Evolutionary conservation across 1,140 invertebrate species (phyloP), one percentile per base, ranked within the genome.

Genomic region (Megalopta genalis): DNA sequence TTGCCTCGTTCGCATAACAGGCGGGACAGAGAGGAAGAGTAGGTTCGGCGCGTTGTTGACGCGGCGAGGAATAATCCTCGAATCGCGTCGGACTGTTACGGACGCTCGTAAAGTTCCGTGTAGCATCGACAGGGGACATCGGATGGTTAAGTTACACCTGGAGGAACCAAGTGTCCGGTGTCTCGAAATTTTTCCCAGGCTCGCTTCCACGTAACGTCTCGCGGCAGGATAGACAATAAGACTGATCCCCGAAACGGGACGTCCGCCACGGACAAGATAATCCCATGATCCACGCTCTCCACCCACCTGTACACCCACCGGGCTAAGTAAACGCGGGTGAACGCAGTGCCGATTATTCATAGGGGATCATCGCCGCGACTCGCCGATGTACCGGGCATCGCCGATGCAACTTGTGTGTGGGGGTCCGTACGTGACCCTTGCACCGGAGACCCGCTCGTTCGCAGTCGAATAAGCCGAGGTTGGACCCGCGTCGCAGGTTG

Each of bases 311-410:
- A 77, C 80, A 85, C 71, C 85, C 80, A 83, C 63, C 77, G 54
- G 54, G 69, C 49, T 78, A 64, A 75, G 80, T 85, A 83, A 86
- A 86, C 80, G 63, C 68, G 77, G 54, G 21, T 78, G 79, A 86
- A 79, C 74, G 60, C 66, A 52, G 37, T 75, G 79, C 76, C 86
- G 82, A 87, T 86, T 86, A 84, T 86, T 86, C 86, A 80, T 77
- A 87, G 69, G 21, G 77, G 60, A 77, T 82, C 75, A 77, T 82
- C 75, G 70, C 80, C 73, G 37, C 7, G 10, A 70, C 75, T 49
- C 18, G 75, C 10, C 76, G 76, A 77, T 77, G 71, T 64, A 64
- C n/a, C 21, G 23, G 32, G 42, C 68, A n/a, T 59, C 49, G 49
- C 4, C 49, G 21, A 32, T 16, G 16, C 1, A 0, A 54, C 9